These are phyloP conservation scores for Magallana angulata DNA, from an alignment of 1,140 invertebrate genomes.

Conservation along the genomic window DNA sequence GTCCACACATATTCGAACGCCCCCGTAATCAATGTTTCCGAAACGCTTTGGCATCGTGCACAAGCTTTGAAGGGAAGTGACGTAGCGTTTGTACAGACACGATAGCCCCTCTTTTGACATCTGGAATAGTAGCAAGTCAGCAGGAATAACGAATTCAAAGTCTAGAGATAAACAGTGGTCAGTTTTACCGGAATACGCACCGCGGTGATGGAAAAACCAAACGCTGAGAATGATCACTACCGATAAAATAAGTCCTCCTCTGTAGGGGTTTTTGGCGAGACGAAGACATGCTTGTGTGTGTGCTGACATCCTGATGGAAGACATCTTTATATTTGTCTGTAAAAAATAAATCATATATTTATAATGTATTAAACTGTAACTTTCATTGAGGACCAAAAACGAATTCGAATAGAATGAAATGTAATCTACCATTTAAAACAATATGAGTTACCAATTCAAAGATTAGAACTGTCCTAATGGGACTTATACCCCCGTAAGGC, in stretches of 20 bases:
- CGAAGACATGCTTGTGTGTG: not conserved
- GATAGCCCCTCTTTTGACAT: not conserved
- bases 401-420: too few relatives aligned
- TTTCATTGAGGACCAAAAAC: too few relatives aligned
- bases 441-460: too few relatives aligned
- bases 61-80: constrained; percentile 11
- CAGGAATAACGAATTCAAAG: not conserved
- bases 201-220: not conserved
- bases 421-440: too few relatives aligned
- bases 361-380: too few relatives aligned
- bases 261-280: not conserved
- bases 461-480: too few relatives aligned
- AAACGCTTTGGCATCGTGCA: constrained; percentile 23
- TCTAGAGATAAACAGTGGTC: not conserved
- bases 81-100: constrained; percentile 16
- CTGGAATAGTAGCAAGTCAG: not conserved
- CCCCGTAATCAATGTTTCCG: constrained; percentile 17
- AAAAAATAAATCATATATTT: not conserved
- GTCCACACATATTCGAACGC: constrained; percentile 20
- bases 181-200: not conserved
- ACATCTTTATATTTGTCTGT: not conserved
- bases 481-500: too few relatives aligned
- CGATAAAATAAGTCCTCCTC: not conserved
- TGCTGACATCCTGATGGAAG: not conserved
- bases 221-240: not conserved